phyloP scores from a whole-genome alignment of 2,113 vertebrate species.

The Orientallactaga bullata region DNA sequence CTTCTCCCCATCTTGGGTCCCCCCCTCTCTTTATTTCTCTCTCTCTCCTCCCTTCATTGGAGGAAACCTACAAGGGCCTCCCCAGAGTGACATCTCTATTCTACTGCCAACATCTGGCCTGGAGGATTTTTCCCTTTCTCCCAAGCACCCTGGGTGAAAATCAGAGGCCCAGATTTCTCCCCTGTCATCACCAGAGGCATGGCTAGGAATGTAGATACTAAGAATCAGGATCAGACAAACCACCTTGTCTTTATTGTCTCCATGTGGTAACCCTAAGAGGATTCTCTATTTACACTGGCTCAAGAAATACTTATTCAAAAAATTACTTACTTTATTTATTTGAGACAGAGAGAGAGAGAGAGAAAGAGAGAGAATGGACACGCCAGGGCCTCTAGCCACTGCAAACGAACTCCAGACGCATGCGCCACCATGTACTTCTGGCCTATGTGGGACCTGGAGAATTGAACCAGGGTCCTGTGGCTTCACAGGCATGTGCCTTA shows the following conservation, averaged over 20 bases:
- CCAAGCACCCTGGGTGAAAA: neutral
- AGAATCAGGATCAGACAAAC: neutral
- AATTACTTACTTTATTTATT: too few species aligned
- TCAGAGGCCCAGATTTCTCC: neutral
- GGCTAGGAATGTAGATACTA: neutral
- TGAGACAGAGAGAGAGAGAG: too few species aligned
- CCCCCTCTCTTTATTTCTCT: neutral
- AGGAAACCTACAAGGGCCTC: neutral
- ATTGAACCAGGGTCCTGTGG: too few species aligned
- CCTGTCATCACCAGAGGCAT: neutral
- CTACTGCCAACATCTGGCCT: neutral
- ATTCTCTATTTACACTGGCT: neutral
- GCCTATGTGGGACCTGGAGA: too few species aligned
- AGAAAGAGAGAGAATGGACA: too few species aligned
- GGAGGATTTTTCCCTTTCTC: neutral
- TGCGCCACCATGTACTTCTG: too few species aligned
- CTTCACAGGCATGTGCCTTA: too few species aligned
- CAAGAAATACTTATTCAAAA: neutral
- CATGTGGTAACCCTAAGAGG: neutral
- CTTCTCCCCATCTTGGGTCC: neutral
- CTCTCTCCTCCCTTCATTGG: neutral
- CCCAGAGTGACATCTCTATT: neutral
- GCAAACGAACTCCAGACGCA: too few species aligned
- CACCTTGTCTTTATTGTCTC: neutral
- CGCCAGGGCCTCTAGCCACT: too few species aligned